Conservation (phyloP, 2,888 invertebrate genomes). For the Yponomeuta evonymella region DNA sequence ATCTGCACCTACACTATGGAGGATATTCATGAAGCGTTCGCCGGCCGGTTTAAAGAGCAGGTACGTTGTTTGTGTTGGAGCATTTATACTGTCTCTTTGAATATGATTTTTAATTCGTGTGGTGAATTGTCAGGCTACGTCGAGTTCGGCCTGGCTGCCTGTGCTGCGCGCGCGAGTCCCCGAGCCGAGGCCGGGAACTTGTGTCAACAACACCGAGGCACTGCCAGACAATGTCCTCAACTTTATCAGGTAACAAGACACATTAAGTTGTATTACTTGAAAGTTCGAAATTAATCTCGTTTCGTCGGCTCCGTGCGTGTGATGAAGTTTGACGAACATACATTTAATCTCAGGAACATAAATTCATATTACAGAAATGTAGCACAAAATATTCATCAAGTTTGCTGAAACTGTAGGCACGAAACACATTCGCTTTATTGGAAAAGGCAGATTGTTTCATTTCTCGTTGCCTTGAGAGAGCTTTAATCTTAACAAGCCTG, state of each 20-base stretch:
- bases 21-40: slow-evolving; percentile 79
- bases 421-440: slow-evolving; percentile 27
- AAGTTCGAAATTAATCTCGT: not conserved
- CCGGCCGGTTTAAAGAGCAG: slow-evolving; percentile 82
- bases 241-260: slow-evolving; percentile 76
- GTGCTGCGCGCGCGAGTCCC: slow-evolving; percentile 79
- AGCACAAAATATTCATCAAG: slow-evolving; percentile 13
- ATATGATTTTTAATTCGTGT: no score
- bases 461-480: slow-evolving; percentile 44
- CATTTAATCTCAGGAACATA: not conserved
- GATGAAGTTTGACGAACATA: not conserved
- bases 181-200: slow-evolving; percentile 79
- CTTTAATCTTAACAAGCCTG: slow-evolving; percentile 50
- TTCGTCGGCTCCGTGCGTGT: not conserved
- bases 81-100: not conserved
- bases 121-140: slow-evolving; percentile 64
- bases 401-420: not conserved
- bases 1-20: slow-evolving; percentile 81
- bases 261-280: not conserved
- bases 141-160: slow-evolving; percentile 81
- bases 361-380: not conserved
- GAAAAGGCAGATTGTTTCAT: slow-evolving; percentile 37
- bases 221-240: slow-evolving; percentile 80
- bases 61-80: slow-evolving; percentile 28
- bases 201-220: slow-evolving; percentile 79